Evolutionary conservation across 2,797 vertebrate species (phyloP).

Genomic region (Labroides dimidiatus): DNA sequence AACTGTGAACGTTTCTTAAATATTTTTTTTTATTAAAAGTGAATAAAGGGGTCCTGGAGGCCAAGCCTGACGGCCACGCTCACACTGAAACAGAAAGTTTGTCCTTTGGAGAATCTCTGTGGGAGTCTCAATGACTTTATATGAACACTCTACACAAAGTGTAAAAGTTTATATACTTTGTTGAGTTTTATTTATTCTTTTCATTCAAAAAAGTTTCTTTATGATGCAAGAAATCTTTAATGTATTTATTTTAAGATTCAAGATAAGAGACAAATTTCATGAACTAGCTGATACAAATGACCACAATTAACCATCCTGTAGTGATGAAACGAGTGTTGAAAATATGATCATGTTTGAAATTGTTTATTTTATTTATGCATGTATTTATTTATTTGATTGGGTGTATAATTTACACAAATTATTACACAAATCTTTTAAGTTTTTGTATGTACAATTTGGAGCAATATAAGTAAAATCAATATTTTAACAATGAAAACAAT

Average conservation of each 20-base stretch:
- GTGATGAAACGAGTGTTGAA: background rate
- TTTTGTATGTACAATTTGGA: no score
- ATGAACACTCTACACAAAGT: background rate
- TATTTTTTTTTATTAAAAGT: conserved; percentile 38
- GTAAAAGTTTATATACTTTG: background rate
- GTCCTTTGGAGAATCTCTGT: conserved; percentile 20
- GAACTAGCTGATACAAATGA: background rate
- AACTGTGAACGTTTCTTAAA: conserved; percentile 39
- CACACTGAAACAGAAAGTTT: conserved; percentile 5
- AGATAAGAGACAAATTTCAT: background rate
- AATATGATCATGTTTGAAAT: background rate
- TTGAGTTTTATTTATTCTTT: background rate
- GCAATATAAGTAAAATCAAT: no score
- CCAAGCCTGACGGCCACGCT: conserved; percentile 37
- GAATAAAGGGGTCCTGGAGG: conserved; percentile 27
- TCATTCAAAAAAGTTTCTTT: no score
- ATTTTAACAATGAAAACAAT: no score
- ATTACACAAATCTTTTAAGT: no score
- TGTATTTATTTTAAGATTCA: background rate
- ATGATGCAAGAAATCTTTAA: no score
- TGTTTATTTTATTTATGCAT: background rate
- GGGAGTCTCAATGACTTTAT: conserved; percentile 32
- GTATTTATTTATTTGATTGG: no score
- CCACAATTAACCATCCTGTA: background rate
- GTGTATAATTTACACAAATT: no score